phyloP scores from a whole-genome alignment of 2,888 invertebrate genomes.

The Prenolepis imparis region DNA sequence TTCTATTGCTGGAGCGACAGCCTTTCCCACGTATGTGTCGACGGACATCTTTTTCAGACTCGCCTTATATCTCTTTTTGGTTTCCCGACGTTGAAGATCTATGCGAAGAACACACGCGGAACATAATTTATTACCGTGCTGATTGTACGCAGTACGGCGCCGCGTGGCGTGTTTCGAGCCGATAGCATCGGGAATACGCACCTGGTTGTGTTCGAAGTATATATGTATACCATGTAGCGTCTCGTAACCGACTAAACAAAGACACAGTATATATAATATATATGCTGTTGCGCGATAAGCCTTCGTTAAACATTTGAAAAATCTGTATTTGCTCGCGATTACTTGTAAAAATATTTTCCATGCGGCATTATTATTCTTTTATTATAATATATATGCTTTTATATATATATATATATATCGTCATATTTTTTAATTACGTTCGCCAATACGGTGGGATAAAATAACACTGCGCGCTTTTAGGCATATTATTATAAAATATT shows the following conservation, averaged over 20 bases:
- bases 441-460: neutral
- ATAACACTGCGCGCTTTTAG: neutral
- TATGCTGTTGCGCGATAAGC: constrained; percentile 62
- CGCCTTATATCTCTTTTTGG: constrained; percentile 52
- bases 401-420: no score
- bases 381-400: no score
- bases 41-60: constrained; percentile 45
- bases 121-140: constrained; percentile 74
- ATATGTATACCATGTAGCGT: constrained; percentile 54
- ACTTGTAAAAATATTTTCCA: constrained; percentile 47
- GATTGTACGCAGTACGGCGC: constrained; percentile 76
- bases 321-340: constrained; percentile 63
- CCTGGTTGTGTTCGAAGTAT: constrained; percentile 69
- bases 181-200: constrained; percentile 75
- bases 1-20: neutral
- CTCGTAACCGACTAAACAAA: constrained; percentile 75
- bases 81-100: constrained; percentile 70
- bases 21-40: constrained; percentile 42
- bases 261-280: constrained; percentile 65
- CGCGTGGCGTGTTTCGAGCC: constrained; percentile 73
- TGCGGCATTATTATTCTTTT: constrained; percentile 3
- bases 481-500: neutral
- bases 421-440: neutral
- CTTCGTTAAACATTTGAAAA: constrained; percentile 65
- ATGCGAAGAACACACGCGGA: constrained; percentile 66